These are phyloP conservation scores for Phasianus colchicus DNA, from an alignment of 2,113 vertebrate genomes.

Conservation along the genomic window DNA sequence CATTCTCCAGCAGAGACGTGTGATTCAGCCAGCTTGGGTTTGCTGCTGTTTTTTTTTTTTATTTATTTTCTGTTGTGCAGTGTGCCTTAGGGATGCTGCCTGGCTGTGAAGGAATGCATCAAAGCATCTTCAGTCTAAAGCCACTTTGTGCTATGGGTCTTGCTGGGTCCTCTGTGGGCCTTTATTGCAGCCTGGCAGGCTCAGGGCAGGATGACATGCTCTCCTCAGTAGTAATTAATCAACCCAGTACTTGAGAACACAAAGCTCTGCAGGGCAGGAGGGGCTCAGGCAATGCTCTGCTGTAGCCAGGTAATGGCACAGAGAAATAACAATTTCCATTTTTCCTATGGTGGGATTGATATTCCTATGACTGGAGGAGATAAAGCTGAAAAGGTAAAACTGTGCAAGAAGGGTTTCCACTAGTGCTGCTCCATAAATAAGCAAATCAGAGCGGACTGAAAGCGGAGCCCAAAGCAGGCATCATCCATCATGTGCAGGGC, in stretches of 20 bases:
- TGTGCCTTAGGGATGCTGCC: background rate
- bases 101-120: fast-evolving
- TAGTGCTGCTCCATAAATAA: slow-evolving; percentile 36
- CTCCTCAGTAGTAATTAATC: slow-evolving; percentile 71
- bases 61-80: background rate
- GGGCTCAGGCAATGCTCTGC: slow-evolving; percentile 29
- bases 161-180: background rate
- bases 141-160: background rate
- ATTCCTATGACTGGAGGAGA: background rate
- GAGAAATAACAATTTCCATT: slow-evolving; percentile 50
- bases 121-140: background rate
- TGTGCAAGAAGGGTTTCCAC: background rate
- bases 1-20: background rate
- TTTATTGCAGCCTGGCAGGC: slow-evolving; percentile 46
- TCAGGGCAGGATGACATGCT: slow-evolving; percentile 45
- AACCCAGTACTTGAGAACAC: slow-evolving; percentile 63
- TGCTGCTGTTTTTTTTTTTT: background rate
- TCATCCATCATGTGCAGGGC: slow-evolving; percentile 55
- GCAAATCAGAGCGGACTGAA: slow-evolving; percentile 24
- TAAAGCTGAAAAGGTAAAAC: background rate
- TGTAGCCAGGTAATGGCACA: slow-evolving; percentile 67
- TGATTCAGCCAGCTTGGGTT: background rate
- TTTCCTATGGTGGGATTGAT: background rate
- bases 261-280: slow-evolving; percentile 53
- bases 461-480: background rate